Percentiles rank a stretch among this genome's conserved stretches.
Conservation (phyloP, 2,113 vertebrate species). For the Labeo rohita region DNA sequence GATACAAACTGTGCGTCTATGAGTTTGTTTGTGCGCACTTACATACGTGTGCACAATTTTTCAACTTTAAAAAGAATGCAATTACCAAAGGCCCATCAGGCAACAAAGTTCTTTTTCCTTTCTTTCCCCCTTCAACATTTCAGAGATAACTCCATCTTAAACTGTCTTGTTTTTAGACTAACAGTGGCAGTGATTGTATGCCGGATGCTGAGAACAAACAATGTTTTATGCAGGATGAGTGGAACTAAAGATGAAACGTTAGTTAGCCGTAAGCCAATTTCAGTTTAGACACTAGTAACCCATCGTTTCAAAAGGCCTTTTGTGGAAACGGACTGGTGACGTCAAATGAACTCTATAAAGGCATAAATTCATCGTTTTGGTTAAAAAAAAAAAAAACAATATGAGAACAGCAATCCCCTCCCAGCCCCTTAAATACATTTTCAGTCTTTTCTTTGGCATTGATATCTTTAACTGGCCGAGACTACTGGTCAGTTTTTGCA, state of each 20-base stretch:
- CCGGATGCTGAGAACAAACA: conserved; percentile 84
- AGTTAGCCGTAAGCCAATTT: conserved; percentile 88
- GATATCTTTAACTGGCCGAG: conserved; percentile 74
- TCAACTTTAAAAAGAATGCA: neutral
- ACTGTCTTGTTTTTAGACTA: conserved; percentile 65
- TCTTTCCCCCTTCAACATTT: conserved; percentile 57
- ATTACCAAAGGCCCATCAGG: conserved; percentile 12
- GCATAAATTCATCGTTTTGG: conserved; percentile 85
- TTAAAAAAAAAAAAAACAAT: conserved; percentile 69
- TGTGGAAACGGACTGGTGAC: conserved; percentile 87
- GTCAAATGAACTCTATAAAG: conserved; percentile 84
- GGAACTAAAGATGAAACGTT: conserved; percentile 98
- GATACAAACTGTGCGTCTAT: neutral
- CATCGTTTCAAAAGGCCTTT: conserved; percentile 84
- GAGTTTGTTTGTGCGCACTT: conserved; percentile 9
- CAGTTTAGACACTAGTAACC: conserved; percentile 86
- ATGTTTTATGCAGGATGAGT: conserved; percentile 89
- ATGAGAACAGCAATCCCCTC: conserved; percentile 79
- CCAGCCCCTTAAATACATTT: conserved; percentile 83
- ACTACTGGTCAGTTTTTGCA: conserved; percentile 53
- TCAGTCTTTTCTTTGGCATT: conserved; percentile 65
- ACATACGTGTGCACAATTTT: neutral
- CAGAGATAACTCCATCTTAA: conserved; percentile 65
- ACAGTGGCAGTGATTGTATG: conserved; percentile 79
- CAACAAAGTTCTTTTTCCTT: conserved; percentile 22